phyloP scores from a whole-genome alignment of 2,888 invertebrate genomes.

The Incurvaria masculella region DNA sequence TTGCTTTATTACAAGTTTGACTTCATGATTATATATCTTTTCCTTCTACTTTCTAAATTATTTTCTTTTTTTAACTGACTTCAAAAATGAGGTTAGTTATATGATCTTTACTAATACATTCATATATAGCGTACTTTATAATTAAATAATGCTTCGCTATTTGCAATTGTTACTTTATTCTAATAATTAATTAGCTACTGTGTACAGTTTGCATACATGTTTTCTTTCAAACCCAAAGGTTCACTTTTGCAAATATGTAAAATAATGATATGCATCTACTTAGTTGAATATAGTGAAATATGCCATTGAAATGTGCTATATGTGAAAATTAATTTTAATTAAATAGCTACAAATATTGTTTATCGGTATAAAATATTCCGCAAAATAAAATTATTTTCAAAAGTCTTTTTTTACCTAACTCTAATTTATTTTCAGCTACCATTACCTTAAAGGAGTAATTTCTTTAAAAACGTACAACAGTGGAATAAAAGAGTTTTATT shows the following conservation, averaged over 20 bases:
- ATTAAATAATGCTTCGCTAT: too few relatives aligned
- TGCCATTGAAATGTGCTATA: neutral
- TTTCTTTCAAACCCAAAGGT: too few relatives aligned
- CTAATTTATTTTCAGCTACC: slow-evolving; percentile 9
- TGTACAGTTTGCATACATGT: too few relatives aligned
- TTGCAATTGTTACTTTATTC: too few relatives aligned
- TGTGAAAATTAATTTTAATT: neutral
- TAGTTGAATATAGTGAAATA: neutral
- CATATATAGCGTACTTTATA: too few relatives aligned
- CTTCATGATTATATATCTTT: too few relatives aligned
- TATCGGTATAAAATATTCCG: neutral
- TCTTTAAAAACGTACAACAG: slow-evolving; percentile 16
- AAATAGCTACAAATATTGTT: neutral
- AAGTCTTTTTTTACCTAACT: too few relatives aligned
- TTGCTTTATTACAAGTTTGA: too few relatives aligned
- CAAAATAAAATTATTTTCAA: neutral
- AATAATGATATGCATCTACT: too few relatives aligned
- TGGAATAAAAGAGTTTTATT: slow-evolving; percentile 52
- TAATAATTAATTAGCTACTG: too few relatives aligned
- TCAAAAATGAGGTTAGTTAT: slow-evolving; percentile 6
- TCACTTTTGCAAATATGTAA: too few relatives aligned
- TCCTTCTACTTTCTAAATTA: too few relatives aligned
- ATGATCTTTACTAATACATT: slow-evolving; percentile 15
- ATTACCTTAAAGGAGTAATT: slow-evolving; percentile 12
- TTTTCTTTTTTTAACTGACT: neutral